These are phyloP conservation scores for Solenopsis invicta DNA, from an alignment of 1,140 invertebrate species.

Conservation along the genomic window DNA sequence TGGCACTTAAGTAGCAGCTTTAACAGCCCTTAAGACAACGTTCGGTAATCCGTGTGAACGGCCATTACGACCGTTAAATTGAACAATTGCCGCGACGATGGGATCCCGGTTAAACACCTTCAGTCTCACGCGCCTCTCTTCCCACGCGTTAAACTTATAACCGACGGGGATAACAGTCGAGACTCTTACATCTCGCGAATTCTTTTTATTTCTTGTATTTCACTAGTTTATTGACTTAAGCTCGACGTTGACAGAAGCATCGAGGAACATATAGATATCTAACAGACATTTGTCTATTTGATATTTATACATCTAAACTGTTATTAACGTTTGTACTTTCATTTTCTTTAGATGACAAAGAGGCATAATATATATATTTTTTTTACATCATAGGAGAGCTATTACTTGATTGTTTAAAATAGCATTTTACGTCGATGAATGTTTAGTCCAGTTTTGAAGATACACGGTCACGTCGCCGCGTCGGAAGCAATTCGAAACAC, in stretches of 20 bases:
- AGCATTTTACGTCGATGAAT: not conserved
- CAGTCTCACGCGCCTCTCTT: slow-evolving; percentile 71
- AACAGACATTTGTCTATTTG: not conserved
- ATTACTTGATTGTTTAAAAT: not conserved
- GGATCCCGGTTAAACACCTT: slow-evolving; percentile 74
- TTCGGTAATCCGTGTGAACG: slow-evolving; percentile 69
- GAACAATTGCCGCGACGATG: slow-evolving; percentile 79
- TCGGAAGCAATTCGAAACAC: slow-evolving; percentile 14
- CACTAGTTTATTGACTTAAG: not conserved
- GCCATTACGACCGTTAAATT: slow-evolving; percentile 74
- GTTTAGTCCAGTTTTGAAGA: not conserved
- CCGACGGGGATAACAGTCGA: not conserved
- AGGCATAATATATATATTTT: not conserved
- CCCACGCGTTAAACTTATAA: slow-evolving; percentile 69
- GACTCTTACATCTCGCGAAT: not conserved
- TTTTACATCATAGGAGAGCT: not conserved
- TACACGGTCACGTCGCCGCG: slow-evolving; percentile 39
- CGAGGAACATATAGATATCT: not conserved
- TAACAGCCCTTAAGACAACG: slow-evolving; percentile 75
- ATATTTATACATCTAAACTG: no score
- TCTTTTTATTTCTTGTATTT: slow-evolving; percentile 13
- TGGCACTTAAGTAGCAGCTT: slow-evolving; percentile 64
- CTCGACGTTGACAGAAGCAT: not conserved
- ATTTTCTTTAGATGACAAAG: not conserved
- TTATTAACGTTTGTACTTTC: not conserved